Evolutionary conservation across 2,797 vertebrate genomes (phyloP).

Genomic region (Prionace glauca): DNA sequence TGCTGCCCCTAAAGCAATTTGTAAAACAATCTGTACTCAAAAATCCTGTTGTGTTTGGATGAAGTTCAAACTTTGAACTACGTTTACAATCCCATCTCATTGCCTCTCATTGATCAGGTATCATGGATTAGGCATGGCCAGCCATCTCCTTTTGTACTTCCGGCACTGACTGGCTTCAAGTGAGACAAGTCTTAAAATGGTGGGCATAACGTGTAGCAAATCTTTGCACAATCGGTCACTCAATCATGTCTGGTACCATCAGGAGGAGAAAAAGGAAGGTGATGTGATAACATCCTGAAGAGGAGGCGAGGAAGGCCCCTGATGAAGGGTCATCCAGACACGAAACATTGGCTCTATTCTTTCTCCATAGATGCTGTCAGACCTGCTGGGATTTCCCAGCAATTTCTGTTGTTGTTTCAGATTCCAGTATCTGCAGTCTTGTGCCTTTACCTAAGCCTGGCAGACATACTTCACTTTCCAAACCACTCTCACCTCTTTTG

Average conservation of each 20-base stretch:
- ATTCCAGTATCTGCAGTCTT: too few species aligned
- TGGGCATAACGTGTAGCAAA: not conserved
- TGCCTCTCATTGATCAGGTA: not conserved
- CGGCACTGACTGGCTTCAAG: not conserved
- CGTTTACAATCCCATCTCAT: not conserved
- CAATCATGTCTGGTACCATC: not conserved
- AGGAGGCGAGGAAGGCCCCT: too few species aligned
- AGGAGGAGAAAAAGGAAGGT: not conserved
- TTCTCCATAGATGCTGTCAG: too few species aligned
- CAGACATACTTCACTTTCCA: not conserved
- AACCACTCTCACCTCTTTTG: not conserved
- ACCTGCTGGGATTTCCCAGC: too few species aligned
- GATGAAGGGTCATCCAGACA: not conserved
- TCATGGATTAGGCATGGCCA: not conserved
- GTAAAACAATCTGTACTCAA: too few species aligned
- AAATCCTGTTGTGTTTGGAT: too few species aligned
- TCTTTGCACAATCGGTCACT: not conserved
- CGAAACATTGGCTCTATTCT: too few species aligned
- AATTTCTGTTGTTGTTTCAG: too few species aligned
- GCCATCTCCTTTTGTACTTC: not conserved
- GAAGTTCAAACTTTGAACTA: too few species aligned
- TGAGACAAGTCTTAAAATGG: not conserved
- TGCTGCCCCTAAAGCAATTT: not conserved
- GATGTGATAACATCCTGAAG: not conserved
- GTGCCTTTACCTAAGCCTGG: not conserved